Evolutionary conservation across 2,888 invertebrate species (phyloP), one percentile per base, ranked within the genome.

Genomic region (Nemotelus nigrinus): DNA sequence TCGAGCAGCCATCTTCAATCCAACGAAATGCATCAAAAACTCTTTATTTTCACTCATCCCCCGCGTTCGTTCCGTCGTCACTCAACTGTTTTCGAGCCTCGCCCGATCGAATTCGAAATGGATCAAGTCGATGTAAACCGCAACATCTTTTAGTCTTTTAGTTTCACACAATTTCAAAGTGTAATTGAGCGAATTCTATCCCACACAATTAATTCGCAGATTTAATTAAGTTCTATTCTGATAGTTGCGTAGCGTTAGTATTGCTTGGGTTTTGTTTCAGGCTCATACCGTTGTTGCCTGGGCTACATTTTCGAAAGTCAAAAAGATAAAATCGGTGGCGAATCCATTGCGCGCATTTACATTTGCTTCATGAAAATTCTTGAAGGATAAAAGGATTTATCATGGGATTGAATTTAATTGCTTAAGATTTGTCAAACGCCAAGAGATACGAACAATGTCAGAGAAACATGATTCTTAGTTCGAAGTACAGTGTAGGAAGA

Each of bases 361-460:
- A 74, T 74, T 72, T 74, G 74, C 60, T 74, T 74, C 74, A 63
- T 47, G 60, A 71, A 77, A 48, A 64, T 71, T 71, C 53, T 55
- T 71, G 47, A 43, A 77, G 71, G 71, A 77, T 70, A 55, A 71
- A 77, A 71, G 64, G 71, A 70, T 77, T 77, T 77, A 77, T 77
- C 71, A 77, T 77, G 64, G 77, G 77, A 77, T 77, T 71, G 71
- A 77, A 55, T 77, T 77, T 77, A 77, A 77, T 77, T 77, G 71
- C 77, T 71, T 44, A 64, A 77, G 77, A 77, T 77, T 77, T 77
- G 71, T 77, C 77, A 77, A 77, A 77, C 48, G 74, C 74, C 74
- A 74, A 7, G 70, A 70, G 60, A 74, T 60, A 74, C 74, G 74
- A 63, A 74, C 43, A 47, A 47, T 74, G 47, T 74, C 53, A 76